Percentiles rank a stretch among this genome's conserved stretches.
phyloP scores from a whole-genome alignment of 2,888 invertebrate species.

The Ormyrus rosae region DNA sequence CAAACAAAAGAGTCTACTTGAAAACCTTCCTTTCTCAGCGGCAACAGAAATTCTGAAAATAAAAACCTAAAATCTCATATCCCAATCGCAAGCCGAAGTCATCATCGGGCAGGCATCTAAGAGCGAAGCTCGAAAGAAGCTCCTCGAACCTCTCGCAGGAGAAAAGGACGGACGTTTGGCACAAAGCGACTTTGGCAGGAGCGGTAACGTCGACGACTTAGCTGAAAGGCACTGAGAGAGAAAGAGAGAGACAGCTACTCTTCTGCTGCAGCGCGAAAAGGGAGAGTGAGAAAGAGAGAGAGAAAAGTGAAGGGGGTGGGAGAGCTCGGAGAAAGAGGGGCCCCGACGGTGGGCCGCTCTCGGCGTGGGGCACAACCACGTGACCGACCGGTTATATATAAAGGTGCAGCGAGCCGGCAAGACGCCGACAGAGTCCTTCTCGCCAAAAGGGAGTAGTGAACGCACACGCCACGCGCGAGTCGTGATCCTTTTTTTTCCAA shows the following conservation, averaged over 20 bases:
- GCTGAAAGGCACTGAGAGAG: constrained; percentile 1
- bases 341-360: constrained; percentile 59
- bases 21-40: too few relatives aligned
- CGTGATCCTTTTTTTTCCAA: constrained; percentile 28
- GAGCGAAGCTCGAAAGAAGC: constrained; percentile 53
- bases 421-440: constrained; percentile 73
- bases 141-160: too few relatives aligned
- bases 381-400: constrained; percentile 75
- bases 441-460: constrained; percentile 61
- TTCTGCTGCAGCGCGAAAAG: constrained; percentile 27
- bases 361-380: constrained; percentile 70
- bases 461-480: constrained; percentile 41
- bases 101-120: neutral
- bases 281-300: constrained; percentile 11
- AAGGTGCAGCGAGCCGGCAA: constrained; percentile 72
- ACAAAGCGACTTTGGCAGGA: neutral
- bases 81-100: neutral
- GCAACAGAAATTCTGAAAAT: too few relatives aligned
- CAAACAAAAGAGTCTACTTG: too few relatives aligned
- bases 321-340: constrained; percentile 35
- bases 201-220: neutral
- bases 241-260: neutral
- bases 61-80: too few relatives aligned
- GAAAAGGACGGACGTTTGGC: too few relatives aligned
- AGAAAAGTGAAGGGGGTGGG: neutral